phyloP scores from a whole-genome alignment of 1,140 invertebrate genomes.

The Amyelois transitella region DNA sequence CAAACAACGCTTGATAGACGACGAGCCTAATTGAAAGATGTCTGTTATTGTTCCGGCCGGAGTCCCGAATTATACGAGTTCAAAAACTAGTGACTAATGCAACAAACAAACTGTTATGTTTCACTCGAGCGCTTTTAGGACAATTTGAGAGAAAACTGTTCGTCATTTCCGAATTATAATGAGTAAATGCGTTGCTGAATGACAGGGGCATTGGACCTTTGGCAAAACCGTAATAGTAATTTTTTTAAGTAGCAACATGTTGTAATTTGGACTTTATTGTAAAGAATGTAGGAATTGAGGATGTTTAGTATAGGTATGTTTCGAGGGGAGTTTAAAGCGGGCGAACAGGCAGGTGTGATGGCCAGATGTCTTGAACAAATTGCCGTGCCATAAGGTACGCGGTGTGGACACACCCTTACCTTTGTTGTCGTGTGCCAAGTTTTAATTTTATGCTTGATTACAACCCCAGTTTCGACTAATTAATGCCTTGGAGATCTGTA shows the following conservation, averaged over 20 bases:
- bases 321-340: constrained; percentile 28
- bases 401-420: constrained; percentile 66
- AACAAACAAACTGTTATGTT: constrained; percentile 51
- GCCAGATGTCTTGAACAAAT: constrained; percentile 73
- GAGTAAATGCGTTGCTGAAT: constrained; percentile 55
- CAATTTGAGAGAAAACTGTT: constrained; percentile 64
- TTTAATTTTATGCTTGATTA: constrained; percentile 75
- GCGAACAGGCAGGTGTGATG: constrained; percentile 66
- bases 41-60: constrained; percentile 38
- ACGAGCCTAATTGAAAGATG: constrained; percentile 53
- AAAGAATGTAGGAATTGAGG: not conserved
- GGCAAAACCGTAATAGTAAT: constrained; percentile 67
- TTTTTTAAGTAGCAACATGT: constrained; percentile 2
- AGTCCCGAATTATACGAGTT: constrained; percentile 46
- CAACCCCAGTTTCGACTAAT: constrained; percentile 57
- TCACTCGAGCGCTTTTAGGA: constrained; percentile 55
- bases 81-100: constrained; percentile 48
- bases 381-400: constrained; percentile 66
- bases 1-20: constrained; percentile 42
- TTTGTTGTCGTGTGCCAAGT: constrained; percentile 69
- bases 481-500: constrained; percentile 63
- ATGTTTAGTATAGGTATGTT: constrained; percentile 12
- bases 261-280: constrained; percentile 37
- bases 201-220: constrained; percentile 66
- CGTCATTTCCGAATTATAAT: constrained; percentile 72